Conservation (phyloP, 2,888 invertebrate species). For the Oscheius sp. region DNA sequence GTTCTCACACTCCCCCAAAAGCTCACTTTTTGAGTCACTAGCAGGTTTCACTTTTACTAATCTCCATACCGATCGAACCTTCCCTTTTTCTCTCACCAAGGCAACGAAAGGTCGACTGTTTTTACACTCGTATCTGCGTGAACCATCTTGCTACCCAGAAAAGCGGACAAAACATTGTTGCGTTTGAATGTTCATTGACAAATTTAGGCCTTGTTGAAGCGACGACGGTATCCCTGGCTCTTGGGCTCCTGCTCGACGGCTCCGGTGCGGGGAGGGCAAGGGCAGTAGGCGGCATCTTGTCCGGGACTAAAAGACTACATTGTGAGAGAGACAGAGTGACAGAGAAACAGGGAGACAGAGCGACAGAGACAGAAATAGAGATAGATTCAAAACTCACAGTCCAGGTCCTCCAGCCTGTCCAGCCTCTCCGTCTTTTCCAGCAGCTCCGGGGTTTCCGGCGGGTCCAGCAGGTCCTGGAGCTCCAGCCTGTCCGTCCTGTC, state of each 20-base stretch:
- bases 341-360: slow-evolving; percentile 33
- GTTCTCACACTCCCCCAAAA: too few relatives aligned
- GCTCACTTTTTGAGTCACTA: too few relatives aligned
- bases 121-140: too few relatives aligned
- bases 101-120: too few relatives aligned
- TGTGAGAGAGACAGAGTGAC: slow-evolving; percentile 52
- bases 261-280: slow-evolving; percentile 61
- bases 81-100: too few relatives aligned
- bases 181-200: too few relatives aligned
- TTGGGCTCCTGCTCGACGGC: slow-evolving; percentile 47
- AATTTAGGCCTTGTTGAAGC: too few relatives aligned
- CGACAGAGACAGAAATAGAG: not conserved
- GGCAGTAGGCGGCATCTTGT: slow-evolving; percentile 58
- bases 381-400: slow-evolving; percentile 28
- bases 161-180: too few relatives aligned
- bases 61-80: too few relatives aligned
- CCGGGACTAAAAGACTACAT: slow-evolving; percentile 33
- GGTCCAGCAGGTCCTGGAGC: slow-evolving; percentile 48
- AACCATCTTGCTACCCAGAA: too few relatives aligned
- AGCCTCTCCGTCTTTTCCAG: slow-evolving; percentile 27
- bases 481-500: slow-evolving; percentile 43
- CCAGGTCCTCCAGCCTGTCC: slow-evolving; percentile 57
- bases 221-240: too few relatives aligned
- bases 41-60: too few relatives aligned
- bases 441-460: slow-evolving; percentile 3